Percentiles rank a stretch among this genome's conserved stretches.
These are phyloP conservation scores for Pygoscelis antarcticus DNA, from an alignment of 2,113 vertebrate genomes.

Conservation along the genomic window DNA sequence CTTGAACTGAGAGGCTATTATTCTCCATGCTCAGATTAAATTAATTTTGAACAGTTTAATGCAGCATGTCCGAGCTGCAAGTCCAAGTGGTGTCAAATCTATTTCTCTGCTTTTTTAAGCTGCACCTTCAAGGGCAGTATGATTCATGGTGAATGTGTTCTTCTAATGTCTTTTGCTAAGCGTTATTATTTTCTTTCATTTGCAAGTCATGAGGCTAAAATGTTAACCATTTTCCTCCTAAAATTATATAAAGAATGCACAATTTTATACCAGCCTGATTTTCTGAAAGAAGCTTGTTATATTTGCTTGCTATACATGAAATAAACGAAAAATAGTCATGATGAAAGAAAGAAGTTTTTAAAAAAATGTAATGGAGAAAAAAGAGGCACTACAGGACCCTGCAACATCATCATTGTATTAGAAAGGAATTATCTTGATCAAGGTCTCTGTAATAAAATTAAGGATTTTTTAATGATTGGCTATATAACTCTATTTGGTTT, in stretches of 20 bases:
- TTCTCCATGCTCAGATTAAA: conserved; percentile 86
- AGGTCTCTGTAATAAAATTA: conserved; percentile 54
- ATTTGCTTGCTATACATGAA: conserved; percentile 59
- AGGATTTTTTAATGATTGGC: conserved; percentile 4
- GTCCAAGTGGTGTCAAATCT: conserved; percentile 85
- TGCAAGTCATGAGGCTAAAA: conserved; percentile 79
- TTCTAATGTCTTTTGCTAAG: conserved; percentile 79
- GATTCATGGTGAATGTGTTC: conserved; percentile 79
- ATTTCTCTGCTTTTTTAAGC: conserved; percentile 86
- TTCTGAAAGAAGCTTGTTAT: conserved; percentile 47
- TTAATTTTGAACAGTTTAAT: conserved; percentile 89
- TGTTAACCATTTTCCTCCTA: conserved; percentile 70
- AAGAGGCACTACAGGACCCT: background rate
- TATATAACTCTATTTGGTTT: conserved; percentile 33
- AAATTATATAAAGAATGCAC: conserved; percentile 66
- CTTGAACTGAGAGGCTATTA: conserved; percentile 86
- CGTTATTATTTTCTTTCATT: conserved; percentile 80
- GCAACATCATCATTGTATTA: background rate
- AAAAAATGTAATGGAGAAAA: conserved; percentile 28
- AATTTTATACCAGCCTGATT: conserved; percentile 32
- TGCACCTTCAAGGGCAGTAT: conserved; percentile 82
- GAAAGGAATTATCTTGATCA: conserved; percentile 43
- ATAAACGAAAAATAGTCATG: conserved; percentile 30
- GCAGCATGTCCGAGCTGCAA: conserved; percentile 81
- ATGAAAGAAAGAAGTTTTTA: conserved; percentile 14